Percentiles rank a stretch among this genome's conserved stretches.
phyloP scores from a whole-genome alignment of 2,797 vertebrate species.

The Coccyzus lansbergi region DNA sequence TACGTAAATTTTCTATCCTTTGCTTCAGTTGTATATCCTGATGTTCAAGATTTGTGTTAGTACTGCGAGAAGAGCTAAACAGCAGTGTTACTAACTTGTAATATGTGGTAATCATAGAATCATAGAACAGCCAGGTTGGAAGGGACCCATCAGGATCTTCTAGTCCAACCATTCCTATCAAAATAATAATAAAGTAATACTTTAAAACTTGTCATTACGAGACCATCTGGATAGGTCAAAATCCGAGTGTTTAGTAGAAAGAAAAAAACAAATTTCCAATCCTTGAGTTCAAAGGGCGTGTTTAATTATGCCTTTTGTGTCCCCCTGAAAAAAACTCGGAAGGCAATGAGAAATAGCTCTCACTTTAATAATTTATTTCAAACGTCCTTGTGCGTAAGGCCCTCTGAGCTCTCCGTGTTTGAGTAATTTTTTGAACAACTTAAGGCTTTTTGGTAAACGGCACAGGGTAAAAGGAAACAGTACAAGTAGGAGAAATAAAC shows the following conservation, averaged over 20 bases:
- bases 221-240: neutral
- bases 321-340: neutral
- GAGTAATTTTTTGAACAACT: neutral
- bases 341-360: constrained; percentile 12
- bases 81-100: neutral
- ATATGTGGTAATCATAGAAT: neutral
- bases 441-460: neutral
- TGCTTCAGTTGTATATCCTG: neutral
- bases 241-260: neutral
- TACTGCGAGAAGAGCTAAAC: neutral
- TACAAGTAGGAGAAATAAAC: neutral
- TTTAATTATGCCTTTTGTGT: constrained; percentile 20
- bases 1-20: neutral
- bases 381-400: neutral
- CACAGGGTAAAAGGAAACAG: neutral
- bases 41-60: neutral
- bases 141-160: no score
- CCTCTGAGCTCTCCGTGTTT: neutral
- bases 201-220: neutral
- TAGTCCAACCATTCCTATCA: no score
- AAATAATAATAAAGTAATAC: no score
- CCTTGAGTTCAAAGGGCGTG: constrained; percentile 7
- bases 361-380: constrained; percentile 33
- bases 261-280: neutral
- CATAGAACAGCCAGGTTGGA: no score